These are phyloP conservation scores for Leucophenga varia DNA, from an alignment of 1,140 invertebrate genomes.

Conservation along the genomic window DNA sequence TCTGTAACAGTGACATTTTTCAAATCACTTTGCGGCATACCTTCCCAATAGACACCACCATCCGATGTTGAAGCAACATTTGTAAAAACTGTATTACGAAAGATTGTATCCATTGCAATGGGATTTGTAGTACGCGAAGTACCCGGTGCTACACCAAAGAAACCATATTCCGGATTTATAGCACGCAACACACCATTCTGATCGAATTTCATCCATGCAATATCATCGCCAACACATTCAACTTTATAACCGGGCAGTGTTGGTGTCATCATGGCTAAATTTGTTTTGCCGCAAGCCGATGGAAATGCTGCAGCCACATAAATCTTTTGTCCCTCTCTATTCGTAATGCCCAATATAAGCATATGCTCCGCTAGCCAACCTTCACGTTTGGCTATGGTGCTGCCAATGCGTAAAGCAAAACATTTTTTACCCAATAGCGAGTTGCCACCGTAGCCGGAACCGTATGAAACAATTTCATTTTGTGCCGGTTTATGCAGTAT, in stretches of 20 bases:
- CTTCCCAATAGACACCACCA: constrained; percentile 90
- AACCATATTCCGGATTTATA: constrained; percentile 95
- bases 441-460: constrained; percentile 93
- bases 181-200: constrained; percentile 80
- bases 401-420: constrained; percentile 91
- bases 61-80: constrained; percentile 90
- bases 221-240: constrained; percentile 84
- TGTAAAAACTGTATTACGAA: constrained; percentile 88
- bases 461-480: constrained; percentile 87
- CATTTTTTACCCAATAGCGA: constrained; percentile 94
- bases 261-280: constrained; percentile 92
- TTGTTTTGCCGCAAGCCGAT: constrained; percentile 94
- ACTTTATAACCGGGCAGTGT: constrained; percentile 85
- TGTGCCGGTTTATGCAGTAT: constrained; percentile 72
- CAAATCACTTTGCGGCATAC: constrained; percentile 72
- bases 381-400: constrained; percentile 83
- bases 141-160: constrained; percentile 94
- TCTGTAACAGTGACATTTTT: constrained; percentile 66
- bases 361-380: constrained; percentile 97
- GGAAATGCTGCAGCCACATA: constrained; percentile 96
- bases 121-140: constrained; percentile 88
- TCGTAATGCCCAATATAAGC: constrained; percentile 87
- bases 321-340: constrained; percentile 76
- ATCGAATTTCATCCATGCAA: constrained; percentile 92
- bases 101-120: constrained; percentile 88